Base-by-base conservation (phyloP, 2,113 vertebrate species). In the Tachycineta bicolor region DNA sequence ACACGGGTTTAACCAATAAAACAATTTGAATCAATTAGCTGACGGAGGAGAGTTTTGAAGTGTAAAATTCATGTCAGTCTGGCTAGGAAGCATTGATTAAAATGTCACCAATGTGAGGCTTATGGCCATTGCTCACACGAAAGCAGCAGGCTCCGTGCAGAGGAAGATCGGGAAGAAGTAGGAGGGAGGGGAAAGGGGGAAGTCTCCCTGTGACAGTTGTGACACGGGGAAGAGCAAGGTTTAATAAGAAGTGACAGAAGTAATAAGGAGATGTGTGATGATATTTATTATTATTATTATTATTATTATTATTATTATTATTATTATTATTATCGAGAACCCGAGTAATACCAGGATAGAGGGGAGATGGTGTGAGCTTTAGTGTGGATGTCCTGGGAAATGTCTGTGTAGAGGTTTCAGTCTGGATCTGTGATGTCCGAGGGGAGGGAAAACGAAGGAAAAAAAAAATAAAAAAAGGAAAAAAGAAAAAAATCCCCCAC, bases 21-120 rank as follows among this genome's bases (percentile, higher is more conserved):
- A 97, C 98, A 97, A 98, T 98, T 98, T 97, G 97, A 98, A 98
- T 98, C 98, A 98, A 98, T 98, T 98, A 98, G 94, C 96, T 82
- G 86, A 92, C 90, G 94, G 96, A 97, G 94, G 97, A 97, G 96
- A 97, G 97, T 97, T 96, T 97, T 89, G 97, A 97, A 89, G 96
- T 97, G 97, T 96, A 97, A 98, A 97, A 98, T 96, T 97, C 97
- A 96, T 93, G 97, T 98, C 97, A 97, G 97, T 12, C 96, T 49
- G 76, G 97, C 95, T 92, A 97, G 92, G 95, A 97, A 98, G 86
- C 98, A 97, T 97, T 97, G 97, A 98, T 98, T 98, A 97, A 98
- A 97, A 97, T 94, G 80, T 97, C 92, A 95, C 65, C 71, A 46
- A 76, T 76, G 74, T 73, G 82, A 95, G 71, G 93, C 70, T 96